Evolutionary conservation across 2,113 vertebrate genomes (phyloP).

Genomic region (Hiodon alosoides): DNA sequence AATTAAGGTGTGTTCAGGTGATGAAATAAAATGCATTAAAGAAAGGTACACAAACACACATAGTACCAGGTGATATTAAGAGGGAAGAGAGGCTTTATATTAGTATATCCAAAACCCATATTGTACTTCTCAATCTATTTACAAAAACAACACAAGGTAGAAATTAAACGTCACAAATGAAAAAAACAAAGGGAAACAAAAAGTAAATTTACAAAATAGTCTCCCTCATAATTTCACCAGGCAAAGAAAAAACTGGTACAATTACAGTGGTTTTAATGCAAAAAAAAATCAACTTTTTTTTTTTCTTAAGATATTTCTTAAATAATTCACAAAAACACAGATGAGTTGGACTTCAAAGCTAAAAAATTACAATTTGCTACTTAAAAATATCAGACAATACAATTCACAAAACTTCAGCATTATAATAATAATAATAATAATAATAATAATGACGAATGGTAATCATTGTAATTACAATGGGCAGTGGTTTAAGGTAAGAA

Average conservation of each 20-base stretch:
- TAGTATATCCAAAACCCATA: slow-evolving; percentile 38
- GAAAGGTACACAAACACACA: slow-evolving; percentile 9
- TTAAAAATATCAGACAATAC: slow-evolving; percentile 31
- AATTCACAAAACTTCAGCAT: slow-evolving; percentile 41
- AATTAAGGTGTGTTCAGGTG: too few relatives aligned
- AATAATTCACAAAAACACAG: slow-evolving; percentile 44
- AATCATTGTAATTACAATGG: slow-evolving; percentile 34
- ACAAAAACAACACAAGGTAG: slow-evolving; percentile 42
- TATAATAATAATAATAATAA: slow-evolving; percentile 28
- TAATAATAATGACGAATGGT: slow-evolving; percentile 32
- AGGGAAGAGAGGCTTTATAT: slow-evolving; percentile 43
- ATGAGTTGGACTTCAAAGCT: slow-evolving; percentile 33
- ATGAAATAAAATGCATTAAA: slow-evolving; percentile 2
- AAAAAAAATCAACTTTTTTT: slow-evolving; percentile 30
- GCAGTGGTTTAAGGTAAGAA: slow-evolving; percentile 48
- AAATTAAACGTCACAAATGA: slow-evolving; percentile 43
- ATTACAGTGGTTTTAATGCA: slow-evolving; percentile 36
- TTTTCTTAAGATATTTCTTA: slow-evolving; percentile 35
- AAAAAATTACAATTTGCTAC: slow-evolving; percentile 35
- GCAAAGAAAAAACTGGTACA: slow-evolving; percentile 39
- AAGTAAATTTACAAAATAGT: slow-evolving; percentile 52
- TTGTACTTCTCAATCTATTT: slow-evolving; percentile 41
- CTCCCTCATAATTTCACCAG: slow-evolving; percentile 49
- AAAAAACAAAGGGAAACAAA: slow-evolving; percentile 38
- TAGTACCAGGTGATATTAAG: slow-evolving; percentile 20